Evolutionary conservation across 2,888 invertebrate species (phyloP).

Genomic region (Temnothorax ravouxi): DNA sequence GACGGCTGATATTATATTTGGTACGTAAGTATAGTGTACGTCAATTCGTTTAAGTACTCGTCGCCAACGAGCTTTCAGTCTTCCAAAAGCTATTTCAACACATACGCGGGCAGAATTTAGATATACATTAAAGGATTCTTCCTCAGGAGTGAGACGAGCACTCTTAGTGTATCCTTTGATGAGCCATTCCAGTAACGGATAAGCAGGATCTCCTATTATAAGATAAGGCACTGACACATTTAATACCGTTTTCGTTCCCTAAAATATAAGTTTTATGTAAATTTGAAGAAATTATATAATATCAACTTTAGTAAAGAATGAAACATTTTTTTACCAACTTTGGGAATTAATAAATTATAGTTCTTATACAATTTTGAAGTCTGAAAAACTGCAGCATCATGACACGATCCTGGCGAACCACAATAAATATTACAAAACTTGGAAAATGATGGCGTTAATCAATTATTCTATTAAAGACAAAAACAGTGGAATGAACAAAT

Average conservation of each 20-base stretch:
- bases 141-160: slow-evolving; percentile 53
- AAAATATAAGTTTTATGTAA: not conserved
- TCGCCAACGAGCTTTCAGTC: slow-evolving; percentile 76
- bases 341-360: slow-evolving; percentile 5
- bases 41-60: slow-evolving; percentile 52
- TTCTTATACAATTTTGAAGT: slow-evolving; percentile 14
- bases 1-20: not conserved
- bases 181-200: slow-evolving; percentile 72
- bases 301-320: not conserved
- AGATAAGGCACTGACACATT: slow-evolving; percentile 52
- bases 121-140: slow-evolving; percentile 74
- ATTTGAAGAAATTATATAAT: slow-evolving; percentile 5
- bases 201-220: slow-evolving; percentile 70
- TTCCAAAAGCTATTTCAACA: slow-evolving; percentile 77
- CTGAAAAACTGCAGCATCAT: slow-evolving; percentile 30
- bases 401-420: slow-evolving; percentile 21
- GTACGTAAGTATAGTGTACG: slow-evolving; percentile 16
- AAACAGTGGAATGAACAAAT: not conserved
- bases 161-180: slow-evolving; percentile 67
- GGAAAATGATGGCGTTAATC: slow-evolving; percentile 3
- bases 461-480: not conserved
- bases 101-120: slow-evolving; percentile 62
- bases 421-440: slow-evolving; percentile 23
- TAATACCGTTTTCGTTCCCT: slow-evolving; percentile 38
- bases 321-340: not conserved